Conservation (phyloP, 2,797 vertebrate species). For the Sciurus vulgaris region DNA sequence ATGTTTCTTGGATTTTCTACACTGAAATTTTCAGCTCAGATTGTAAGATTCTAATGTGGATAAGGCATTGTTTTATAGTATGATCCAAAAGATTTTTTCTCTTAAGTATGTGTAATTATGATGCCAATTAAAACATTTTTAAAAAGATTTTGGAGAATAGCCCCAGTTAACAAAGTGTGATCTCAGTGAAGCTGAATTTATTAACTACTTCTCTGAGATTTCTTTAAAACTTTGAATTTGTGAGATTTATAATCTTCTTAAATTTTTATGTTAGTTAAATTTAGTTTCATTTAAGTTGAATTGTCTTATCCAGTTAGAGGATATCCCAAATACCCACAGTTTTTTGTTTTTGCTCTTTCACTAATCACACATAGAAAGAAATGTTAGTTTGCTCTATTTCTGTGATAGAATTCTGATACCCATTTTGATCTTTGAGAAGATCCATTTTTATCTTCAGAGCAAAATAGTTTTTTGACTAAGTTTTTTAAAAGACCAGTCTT, state of each 20-base stretch:
- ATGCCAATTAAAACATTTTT: not conserved
- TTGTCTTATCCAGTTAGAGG: not conserved
- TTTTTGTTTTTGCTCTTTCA: constrained; percentile 26
- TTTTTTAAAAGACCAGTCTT: not conserved
- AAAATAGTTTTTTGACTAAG: constrained; percentile 14
- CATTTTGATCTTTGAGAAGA: not conserved
- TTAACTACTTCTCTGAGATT: not conserved
- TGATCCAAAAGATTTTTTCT: not conserved
- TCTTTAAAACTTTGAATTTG: constrained; percentile 76
- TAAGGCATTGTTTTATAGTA: not conserved
- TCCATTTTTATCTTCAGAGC: constrained; percentile 9
- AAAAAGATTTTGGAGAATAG: not conserved
- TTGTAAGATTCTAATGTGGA: not conserved
- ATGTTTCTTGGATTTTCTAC: constrained; percentile 14
- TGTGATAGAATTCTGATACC: not conserved
- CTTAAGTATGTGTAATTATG: not conserved
- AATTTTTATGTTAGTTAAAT: not conserved
- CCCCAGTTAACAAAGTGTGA: not conserved
- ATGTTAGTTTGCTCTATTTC: not conserved
- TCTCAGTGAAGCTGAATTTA: not conserved
- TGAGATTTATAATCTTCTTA: constrained; percentile 32
- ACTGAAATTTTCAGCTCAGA: constrained; percentile 43
- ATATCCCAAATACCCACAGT: not conserved
- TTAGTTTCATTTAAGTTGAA: constrained; percentile 32
- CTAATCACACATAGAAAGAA: not conserved